Evolutionary conservation across 2,888 invertebrate genomes (phyloP), one percentile per base, ranked within the genome.

Genomic region (Troides oblongomaculatus): DNA sequence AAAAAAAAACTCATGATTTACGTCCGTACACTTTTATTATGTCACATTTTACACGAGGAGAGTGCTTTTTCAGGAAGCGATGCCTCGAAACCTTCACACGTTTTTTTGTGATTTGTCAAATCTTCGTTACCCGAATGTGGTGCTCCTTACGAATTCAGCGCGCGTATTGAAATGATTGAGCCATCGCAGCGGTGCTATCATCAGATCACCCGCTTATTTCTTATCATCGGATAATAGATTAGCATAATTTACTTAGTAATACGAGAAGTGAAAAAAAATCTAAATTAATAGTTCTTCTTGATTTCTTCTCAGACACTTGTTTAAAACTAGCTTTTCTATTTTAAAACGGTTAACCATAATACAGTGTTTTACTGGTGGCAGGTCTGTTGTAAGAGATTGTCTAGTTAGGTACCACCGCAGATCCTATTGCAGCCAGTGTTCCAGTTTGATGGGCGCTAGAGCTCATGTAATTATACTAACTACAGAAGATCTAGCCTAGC

Each of bases 121-220:
- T 72, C 74, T 76, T 75, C 74, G 74, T 76, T 76, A 76, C 74
- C 56, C 71, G 74, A 73, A 74, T 74, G 71, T 46, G 14, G 46
- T 46, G 74, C 73, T 78, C 72, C 72, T 78, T 74, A 75, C 71
- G 74, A 74, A 76, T 76, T 75, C 77, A 69, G 73, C 72, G 66
- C 70, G 68, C 73, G 76, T 77, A 79, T 75, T 14, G 56, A 61
- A 61, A 65, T 65, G 64, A 64, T 60, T 56, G 64, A 72, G 78
- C 77, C 81, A 81, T 82, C 83, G 78, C 75, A 79, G 78, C 79
- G 82, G 77, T 75, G 78, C 72, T 80, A 75, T 83, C 64, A 39
- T 10, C 36, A 36, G 57, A 58, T 58, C 23, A 58, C 23, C 25
- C 23, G 23, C 59, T 59, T 59, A 59, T 59, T 59, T 59, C 25